These are phyloP conservation scores for Lucilia cuprina DNA, from an alignment of 1,140 invertebrate species.

Conservation along the genomic window DNA sequence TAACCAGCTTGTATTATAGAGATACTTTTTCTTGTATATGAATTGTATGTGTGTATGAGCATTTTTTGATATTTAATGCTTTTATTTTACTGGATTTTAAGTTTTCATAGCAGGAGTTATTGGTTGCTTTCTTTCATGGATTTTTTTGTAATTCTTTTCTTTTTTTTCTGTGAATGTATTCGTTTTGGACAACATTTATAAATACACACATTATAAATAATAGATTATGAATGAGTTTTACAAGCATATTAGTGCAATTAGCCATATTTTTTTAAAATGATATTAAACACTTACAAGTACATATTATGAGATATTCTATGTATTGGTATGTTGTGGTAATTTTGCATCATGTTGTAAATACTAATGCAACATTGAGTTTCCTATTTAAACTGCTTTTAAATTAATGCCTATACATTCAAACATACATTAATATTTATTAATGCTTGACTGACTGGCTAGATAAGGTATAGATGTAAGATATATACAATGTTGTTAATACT, in stretches of 20 bases:
- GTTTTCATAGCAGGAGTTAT: slow-evolving; percentile 4
- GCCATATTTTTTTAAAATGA: background rate
- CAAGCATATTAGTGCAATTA: slow-evolving; percentile 10
- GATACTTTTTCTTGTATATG: background rate
- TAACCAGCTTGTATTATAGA: background rate
- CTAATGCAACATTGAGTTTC: background rate
- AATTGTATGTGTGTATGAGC: background rate
- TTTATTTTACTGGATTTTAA: background rate
- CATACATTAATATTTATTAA: too few relatives aligned
- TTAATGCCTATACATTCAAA: too few relatives aligned
- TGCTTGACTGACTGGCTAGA: too few relatives aligned
- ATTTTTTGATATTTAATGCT: background rate
- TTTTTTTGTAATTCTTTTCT: too few relatives aligned
- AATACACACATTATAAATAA: background rate
- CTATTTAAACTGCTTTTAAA: background rate
- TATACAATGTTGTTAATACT: too few relatives aligned
- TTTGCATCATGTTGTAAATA: background rate
- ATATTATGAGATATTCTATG: background rate
- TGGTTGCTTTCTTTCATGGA: background rate
- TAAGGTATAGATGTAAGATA: too few relatives aligned
- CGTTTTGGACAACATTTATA: background rate
- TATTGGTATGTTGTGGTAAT: background rate
- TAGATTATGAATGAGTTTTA: slow-evolving; percentile 1
- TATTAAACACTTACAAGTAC: background rate
- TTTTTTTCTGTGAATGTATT: background rate